These are phyloP conservation scores for Karalla daura DNA, from an alignment of 2,797 vertebrate genomes.

Conservation along the genomic window DNA sequence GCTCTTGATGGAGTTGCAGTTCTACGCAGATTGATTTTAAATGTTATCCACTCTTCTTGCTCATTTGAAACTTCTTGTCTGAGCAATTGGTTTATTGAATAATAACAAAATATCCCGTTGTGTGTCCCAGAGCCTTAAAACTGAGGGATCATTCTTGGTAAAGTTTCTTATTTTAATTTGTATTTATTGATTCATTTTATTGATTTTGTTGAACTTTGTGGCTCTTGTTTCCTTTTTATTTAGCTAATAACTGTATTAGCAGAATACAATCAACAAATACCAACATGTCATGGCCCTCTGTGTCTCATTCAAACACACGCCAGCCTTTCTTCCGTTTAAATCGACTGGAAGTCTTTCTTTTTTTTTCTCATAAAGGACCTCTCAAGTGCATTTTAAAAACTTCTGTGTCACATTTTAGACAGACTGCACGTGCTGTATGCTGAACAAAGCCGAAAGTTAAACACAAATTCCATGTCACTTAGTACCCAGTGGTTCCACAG, in stretches of 20 bases:
- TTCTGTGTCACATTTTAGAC: too few species aligned
- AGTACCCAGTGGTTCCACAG: too few species aligned
- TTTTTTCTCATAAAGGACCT: too few species aligned
- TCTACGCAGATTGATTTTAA: conserved; percentile 29
- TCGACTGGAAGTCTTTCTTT: too few species aligned
- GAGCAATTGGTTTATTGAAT: conserved; percentile 3
- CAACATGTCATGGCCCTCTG: too few species aligned
- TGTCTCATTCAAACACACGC: too few species aligned
- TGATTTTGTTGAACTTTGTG: not conserved
- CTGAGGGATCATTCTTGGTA: not conserved
- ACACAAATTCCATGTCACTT: too few species aligned
- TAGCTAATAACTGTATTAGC: not conserved
- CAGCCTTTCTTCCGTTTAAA: too few species aligned
- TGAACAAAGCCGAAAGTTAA: too few species aligned
- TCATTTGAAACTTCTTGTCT: conserved; percentile 19
- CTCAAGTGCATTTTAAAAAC: too few species aligned
- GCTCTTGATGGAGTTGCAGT: conserved; percentile 23
- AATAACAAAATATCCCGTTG: not conserved
- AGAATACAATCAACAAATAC: too few species aligned
- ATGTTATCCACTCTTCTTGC: not conserved
- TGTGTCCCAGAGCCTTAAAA: not conserved
- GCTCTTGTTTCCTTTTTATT: not conserved
- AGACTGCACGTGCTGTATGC: too few species aligned
- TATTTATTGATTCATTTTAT: not conserved
- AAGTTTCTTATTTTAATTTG: not conserved